phyloP scores from a whole-genome alignment of 2,888 invertebrate species.

The Nomada hirtipes region DNA sequence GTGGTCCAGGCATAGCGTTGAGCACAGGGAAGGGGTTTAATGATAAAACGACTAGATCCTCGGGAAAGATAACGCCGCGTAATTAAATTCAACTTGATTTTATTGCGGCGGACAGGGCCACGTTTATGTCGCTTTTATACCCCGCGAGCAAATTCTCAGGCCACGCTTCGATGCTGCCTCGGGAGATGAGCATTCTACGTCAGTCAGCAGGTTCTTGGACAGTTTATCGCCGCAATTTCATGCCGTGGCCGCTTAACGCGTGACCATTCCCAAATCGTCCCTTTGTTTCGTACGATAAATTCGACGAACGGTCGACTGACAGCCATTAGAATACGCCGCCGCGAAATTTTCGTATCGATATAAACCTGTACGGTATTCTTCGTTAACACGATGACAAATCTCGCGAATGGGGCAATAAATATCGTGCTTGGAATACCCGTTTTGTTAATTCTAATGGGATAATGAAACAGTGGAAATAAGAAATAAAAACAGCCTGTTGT shows the following conservation, averaged over 20 bases:
- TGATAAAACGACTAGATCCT: conserved; percentile 80
- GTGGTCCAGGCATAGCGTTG: conserved; percentile 3
- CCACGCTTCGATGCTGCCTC: conserved; percentile 68
- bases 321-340: too few species aligned
- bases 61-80: conserved; percentile 74
- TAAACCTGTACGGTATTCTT: too few species aligned
- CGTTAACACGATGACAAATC: too few species aligned
- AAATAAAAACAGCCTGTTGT: too few species aligned
- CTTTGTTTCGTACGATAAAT: conserved; percentile 21
- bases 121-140: conserved; percentile 80
- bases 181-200: conserved; percentile 73
- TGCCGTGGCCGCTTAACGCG: conserved; percentile 29
- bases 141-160: conserved; percentile 79
- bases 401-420: too few species aligned
- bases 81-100: conserved; percentile 82
- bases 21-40: conserved; percentile 37
- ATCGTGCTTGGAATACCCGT: background rate
- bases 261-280: conserved; percentile 22
- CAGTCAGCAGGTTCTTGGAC: conserved; percentile 63
- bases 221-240: conserved; percentile 73
- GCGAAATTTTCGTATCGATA: too few species aligned
- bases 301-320: background rate
- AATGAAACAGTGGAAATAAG: too few species aligned
- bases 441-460: background rate
- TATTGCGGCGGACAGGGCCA: conserved; percentile 72